Evolutionary conservation across 2,113 vertebrate genomes (phyloP).

Genomic region (Siphamia tubifer): DNA sequence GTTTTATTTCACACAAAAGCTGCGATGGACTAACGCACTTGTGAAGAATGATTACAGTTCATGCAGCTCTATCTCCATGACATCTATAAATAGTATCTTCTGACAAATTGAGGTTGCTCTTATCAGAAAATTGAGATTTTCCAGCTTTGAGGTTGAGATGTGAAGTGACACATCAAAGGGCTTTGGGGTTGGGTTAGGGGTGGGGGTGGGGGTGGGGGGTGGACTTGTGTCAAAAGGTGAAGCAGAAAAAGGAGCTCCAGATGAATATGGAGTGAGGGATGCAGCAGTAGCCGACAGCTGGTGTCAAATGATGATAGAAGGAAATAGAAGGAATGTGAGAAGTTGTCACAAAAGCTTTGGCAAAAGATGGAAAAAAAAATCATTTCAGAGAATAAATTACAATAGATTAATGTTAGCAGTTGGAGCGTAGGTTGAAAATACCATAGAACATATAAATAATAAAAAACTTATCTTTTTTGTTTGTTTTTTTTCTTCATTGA

Average conservation of each 20-base stretch:
- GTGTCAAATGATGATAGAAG: slow-evolving; percentile 34
- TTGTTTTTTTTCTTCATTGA: neutral
- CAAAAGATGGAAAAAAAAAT: neutral
- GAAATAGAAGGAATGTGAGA: slow-evolving; percentile 28
- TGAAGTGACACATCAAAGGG: slow-evolving; percentile 71
- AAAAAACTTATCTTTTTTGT: slow-evolving; percentile 1
- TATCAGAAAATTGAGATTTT: slow-evolving; percentile 83
- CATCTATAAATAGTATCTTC: slow-evolving; percentile 78
- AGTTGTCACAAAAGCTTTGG: slow-evolving; percentile 32
- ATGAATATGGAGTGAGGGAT: slow-evolving; percentile 41
- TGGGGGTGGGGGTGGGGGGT: slow-evolving; percentile 16
- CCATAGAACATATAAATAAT: neutral
- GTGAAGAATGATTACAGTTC: slow-evolving; percentile 64
- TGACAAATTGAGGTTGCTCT: slow-evolving; percentile 78
- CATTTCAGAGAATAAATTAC: slow-evolving; percentile 24
- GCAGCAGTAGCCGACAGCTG: neutral
- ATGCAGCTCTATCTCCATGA: slow-evolving; percentile 61
- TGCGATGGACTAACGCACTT: slow-evolving; percentile 55
- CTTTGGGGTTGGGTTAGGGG: slow-evolving; percentile 36
- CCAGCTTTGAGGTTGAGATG: slow-evolving; percentile 67
- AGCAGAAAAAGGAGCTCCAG: slow-evolving; percentile 7
- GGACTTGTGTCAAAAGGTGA: slow-evolving; percentile 54
- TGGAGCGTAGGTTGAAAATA: slow-evolving; percentile 1
- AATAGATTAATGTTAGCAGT: slow-evolving; percentile 31
- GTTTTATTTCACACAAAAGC: slow-evolving; percentile 58